Conservation (phyloP, 1,140 invertebrate species). For the Battus philenor region DNA sequence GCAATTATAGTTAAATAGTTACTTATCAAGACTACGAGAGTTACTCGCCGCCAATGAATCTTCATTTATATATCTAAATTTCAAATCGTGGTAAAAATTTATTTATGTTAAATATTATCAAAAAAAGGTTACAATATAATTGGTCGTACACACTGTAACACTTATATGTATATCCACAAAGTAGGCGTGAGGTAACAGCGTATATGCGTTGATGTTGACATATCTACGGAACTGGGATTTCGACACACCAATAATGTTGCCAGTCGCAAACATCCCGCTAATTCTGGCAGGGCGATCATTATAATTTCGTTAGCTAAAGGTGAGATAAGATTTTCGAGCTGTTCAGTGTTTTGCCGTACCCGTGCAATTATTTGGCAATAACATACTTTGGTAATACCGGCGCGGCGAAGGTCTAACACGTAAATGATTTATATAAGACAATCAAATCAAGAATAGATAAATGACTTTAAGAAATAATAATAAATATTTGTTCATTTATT, state of each 20-base stretch:
- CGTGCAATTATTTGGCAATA: constrained; percentile 4
- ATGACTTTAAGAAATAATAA: no score
- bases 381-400: background rate
- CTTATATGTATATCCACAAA: constrained; percentile 55
- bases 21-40: no score
- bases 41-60: no score
- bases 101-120: no score
- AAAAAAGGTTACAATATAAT: background rate
- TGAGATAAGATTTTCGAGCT: constrained; percentile 3
- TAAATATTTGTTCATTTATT: no score
- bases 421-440: no score
- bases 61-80: no score
- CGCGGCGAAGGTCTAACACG: background rate
- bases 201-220: constrained; percentile 46
- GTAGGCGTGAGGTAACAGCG: constrained; percentile 48
- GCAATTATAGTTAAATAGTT: no score
- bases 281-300: constrained; percentile 31
- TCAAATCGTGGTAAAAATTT: no score
- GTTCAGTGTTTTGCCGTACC: constrained; percentile 8
- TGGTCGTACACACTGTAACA: constrained; percentile 29
- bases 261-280: constrained; percentile 49
- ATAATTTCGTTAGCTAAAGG: constrained; percentile 15
- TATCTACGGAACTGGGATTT: constrained; percentile 60
- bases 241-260: constrained; percentile 42
- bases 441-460: no score